phyloP scores from a whole-genome alignment of 2,797 vertebrate species.

The Circus cinereus region DNA sequence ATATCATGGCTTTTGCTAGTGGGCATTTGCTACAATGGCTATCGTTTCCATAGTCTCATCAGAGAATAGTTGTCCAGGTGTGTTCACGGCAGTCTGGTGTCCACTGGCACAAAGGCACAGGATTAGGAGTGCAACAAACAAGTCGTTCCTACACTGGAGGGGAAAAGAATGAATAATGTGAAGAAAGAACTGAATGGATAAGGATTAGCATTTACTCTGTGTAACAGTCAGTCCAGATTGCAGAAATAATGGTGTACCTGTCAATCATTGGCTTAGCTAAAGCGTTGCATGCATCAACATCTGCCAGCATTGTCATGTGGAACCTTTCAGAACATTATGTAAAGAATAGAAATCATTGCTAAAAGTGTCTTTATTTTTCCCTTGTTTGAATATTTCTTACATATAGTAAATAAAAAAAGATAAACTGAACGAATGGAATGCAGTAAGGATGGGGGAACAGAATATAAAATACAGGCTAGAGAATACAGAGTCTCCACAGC shows the following conservation, averaged over 20 bases:
- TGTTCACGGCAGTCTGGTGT: constrained; percentile 8
- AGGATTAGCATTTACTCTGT: constrained; percentile 54
- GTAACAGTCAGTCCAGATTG: constrained; percentile 57
- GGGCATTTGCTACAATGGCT: constrained; percentile 11
- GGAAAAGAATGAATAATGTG: constrained; percentile 55
- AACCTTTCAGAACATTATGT: constrained; percentile 51
- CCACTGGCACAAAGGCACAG: constrained; percentile 21
- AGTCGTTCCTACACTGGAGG: constrained; percentile 55
- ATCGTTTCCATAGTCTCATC: neutral
- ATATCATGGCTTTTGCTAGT: neutral
- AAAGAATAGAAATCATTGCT: constrained; percentile 38
- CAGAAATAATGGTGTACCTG: constrained; percentile 63
- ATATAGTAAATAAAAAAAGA: constrained; percentile 23
- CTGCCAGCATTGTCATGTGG: constrained; percentile 41
- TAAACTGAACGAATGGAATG: neutral
- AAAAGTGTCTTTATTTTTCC: constrained; percentile 31
- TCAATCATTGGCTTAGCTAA: constrained; percentile 52
- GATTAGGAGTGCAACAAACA: constrained; percentile 43
- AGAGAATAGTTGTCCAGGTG: constrained; percentile 56
- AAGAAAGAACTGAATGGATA: constrained; percentile 34
- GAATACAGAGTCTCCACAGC: neutral
- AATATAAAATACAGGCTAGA: neutral
- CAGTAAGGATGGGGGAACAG: neutral
- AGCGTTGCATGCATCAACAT: constrained; percentile 12
- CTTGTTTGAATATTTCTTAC: constrained; percentile 33